A percentile compares a stretch with the other conserved stretches of the same genome.
phyloP scores from a whole-genome alignment of 2,888 invertebrate species.

The Hydraecia micacea region DNA sequence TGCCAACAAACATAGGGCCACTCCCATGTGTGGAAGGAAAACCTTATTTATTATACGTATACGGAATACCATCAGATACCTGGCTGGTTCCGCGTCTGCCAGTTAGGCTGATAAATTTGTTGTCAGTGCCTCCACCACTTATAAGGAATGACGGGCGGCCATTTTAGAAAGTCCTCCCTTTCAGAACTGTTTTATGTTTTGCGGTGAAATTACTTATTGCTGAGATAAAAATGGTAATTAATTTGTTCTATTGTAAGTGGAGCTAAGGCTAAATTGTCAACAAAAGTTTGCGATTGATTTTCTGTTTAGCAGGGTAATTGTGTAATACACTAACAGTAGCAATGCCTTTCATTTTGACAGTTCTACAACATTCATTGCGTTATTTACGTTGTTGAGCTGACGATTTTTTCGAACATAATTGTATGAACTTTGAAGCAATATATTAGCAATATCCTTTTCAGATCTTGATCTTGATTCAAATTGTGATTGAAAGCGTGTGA shows the following conservation, averaged over 20 bases:
- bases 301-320: neutral
- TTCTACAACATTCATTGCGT: neutral
- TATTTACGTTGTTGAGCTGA: neutral
- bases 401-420: neutral
- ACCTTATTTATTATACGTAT: conserved; percentile 55
- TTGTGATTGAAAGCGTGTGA: no score
- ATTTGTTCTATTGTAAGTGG: neutral
- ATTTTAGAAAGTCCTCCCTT: conserved; percentile 62
- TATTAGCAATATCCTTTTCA: no score
- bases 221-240: conserved; percentile 25
- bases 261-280: neutral
- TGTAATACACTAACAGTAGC: neutral
- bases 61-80: conserved; percentile 61
- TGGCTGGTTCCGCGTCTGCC: conserved; percentile 59
- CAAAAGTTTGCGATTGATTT: neutral
- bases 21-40: conserved; percentile 52
- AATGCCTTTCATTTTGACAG: neutral
- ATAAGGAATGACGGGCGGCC: conserved; percentile 62
- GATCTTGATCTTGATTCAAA: no score
- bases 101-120: conserved; percentile 66
- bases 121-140: conserved; percentile 56
- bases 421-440: no score
- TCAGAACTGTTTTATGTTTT: conserved; percentile 53
- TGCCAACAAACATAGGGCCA: conserved; percentile 31
- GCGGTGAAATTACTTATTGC: conserved; percentile 29